Conservation (phyloP, 2,113 vertebrate species). For the Ceyx melanurus region DNA sequence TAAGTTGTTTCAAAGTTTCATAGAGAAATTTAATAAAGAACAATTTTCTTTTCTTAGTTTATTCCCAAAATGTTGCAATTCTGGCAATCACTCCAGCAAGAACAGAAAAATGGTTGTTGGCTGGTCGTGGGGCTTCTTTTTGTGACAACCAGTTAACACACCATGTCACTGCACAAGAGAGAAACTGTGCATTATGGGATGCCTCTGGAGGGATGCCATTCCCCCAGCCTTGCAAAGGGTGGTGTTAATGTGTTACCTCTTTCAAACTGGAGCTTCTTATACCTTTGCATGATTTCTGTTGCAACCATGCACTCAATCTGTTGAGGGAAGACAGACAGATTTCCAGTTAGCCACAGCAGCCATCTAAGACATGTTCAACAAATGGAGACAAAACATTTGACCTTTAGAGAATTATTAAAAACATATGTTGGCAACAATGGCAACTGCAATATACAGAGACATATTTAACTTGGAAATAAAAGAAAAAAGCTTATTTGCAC, state of each 20-base stretch:
- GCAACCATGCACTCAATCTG: constrained; percentile 98
- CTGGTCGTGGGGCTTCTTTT: not conserved
- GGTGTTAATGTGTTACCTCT: constrained; percentile 77
- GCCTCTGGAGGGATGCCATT: not conserved
- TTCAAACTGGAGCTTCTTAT: constrained; percentile 97
- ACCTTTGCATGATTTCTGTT: constrained; percentile 94
- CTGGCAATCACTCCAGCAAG: not conserved
- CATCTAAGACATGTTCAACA: not conserved
- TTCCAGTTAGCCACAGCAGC: not conserved
- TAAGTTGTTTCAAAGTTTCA: not conserved
- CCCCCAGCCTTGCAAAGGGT: not conserved
- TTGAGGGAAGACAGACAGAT: not conserved
- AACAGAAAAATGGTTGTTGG: not conserved
- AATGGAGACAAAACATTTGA: not conserved
- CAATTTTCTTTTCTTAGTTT: constrained; percentile 3
- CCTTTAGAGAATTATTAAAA: not conserved
- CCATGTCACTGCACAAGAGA: not conserved
- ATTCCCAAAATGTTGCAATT: not conserved
- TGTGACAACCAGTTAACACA: not conserved
- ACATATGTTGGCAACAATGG: not conserved
- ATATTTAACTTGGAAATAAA: not conserved
- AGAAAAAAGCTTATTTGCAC: not conserved
- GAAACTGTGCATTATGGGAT: not conserved
- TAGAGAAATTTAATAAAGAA: not conserved
- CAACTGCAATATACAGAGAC: not conserved